Evolutionary conservation across 2,888 invertebrate species (phyloP).

Genomic region (Chaitophorus viminalis): DNA sequence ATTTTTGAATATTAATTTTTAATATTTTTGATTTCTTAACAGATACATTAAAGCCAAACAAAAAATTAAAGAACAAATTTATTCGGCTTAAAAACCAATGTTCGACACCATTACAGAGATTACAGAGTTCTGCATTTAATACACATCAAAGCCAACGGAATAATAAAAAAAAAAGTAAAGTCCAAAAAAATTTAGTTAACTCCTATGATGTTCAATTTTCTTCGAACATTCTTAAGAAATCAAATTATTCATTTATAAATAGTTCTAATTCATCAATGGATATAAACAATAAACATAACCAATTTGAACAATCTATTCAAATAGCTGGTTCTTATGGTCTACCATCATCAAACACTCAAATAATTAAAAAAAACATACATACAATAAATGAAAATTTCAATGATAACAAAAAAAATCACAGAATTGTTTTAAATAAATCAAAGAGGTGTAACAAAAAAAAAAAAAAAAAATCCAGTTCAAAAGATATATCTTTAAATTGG

Average conservation of each 20-base stretch:
- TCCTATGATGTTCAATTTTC: background rate
- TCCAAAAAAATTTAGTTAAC: background rate
- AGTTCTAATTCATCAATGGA: background rate
- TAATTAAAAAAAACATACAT: background rate
- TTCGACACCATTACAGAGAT: constrained; percentile 47
- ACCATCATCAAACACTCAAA: background rate
- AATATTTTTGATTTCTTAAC: too few species aligned
- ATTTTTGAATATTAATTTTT: too few species aligned
- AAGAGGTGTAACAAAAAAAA: background rate
- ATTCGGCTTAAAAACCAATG: background rate
- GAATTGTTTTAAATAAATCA: background rate
- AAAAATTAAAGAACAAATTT: constrained; percentile 35
- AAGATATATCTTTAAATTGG: constrained; percentile 22
- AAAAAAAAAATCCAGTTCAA: background rate
- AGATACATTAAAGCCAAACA: background rate
- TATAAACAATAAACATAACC: background rate
- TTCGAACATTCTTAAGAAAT: background rate
- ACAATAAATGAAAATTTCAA: background rate
- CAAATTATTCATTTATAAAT: background rate
- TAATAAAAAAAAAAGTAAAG: constrained; percentile 6
- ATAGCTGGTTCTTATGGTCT: constrained; percentile 5
- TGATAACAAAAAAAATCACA: background rate
- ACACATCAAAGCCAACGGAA: background rate
- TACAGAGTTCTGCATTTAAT: background rate
- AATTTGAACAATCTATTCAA: constrained; percentile 39